Base-by-base conservation (phyloP, 2,797 vertebrate genomes). In the Mus spretus region DNA sequence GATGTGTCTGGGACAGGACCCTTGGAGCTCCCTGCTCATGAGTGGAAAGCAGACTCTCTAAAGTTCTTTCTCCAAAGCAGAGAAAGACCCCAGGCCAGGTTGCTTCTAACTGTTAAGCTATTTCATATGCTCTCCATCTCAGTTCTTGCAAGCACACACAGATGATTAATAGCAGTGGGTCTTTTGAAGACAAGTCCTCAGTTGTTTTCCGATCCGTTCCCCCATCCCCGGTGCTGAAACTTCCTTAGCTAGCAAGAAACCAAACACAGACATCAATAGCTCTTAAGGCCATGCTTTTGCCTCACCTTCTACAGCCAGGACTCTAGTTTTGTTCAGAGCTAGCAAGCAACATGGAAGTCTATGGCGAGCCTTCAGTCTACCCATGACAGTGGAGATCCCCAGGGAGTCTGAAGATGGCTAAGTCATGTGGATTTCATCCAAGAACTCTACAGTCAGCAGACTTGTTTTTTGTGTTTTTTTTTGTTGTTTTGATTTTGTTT, bases 41-140 rank as follows among this genome's bases (percentile, higher is more conserved):
- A 83, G 14, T 0, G 28, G 19, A 94, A 95, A 91, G 37, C 22
- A 95, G 80, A 82, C 84, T 86, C 80, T 89, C 74, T 2, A 89
- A 70, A 40, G 70, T 72, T 87, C 80, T 65, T 90, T 72, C 47
- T 78, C 44, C n/a, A 80, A 55, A 63, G 50, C 72, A 40, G 4
- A 72, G 37, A 72, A 87, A 93, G 90, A 88, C 67, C 95, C 93
- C 94, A 92, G 94, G 34, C 19, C 88, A 85, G 81, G 50, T 44
- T 94, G 78, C 81, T 93, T 89, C 78, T 82, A 65, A 57, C 63
- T 85, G 24, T 63, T 63, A 63, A 89, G 88, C 65, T 61, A 95
- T 72, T 89, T 94, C 34, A 65, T 72, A 28, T 53, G 63, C 78
- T 92, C 50, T 87, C 11, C 1, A 57, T 72, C 55, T 92, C 61